phyloP scores from a whole-genome alignment of 1,140 invertebrate species.

The Drosophila sulfurigaster region DNA sequence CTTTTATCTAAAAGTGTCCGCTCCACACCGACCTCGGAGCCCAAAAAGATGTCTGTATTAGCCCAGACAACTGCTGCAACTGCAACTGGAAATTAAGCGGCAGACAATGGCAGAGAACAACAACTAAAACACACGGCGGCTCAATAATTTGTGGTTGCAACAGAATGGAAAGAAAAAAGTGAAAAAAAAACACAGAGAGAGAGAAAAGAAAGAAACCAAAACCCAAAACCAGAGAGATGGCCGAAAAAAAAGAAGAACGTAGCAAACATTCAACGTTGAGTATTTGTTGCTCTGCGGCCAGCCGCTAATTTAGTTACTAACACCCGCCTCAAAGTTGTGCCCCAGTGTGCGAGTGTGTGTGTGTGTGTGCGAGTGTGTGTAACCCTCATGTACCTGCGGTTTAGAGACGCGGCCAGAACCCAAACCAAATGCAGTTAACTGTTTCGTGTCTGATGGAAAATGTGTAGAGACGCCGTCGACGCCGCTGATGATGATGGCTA shows the following conservation, averaged over 20 bases:
- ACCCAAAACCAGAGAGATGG: slow-evolving; percentile 26
- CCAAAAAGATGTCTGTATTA: slow-evolving; percentile 77
- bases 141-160: slow-evolving; percentile 66
- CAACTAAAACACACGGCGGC: slow-evolving; percentile 33
- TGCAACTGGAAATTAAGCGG: slow-evolving; percentile 75
- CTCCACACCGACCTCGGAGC: slow-evolving; percentile 14
- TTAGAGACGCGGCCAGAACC: slow-evolving; percentile 27
- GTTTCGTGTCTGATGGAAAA: slow-evolving; percentile 59
- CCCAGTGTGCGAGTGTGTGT: not conserved
- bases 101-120: slow-evolving; percentile 46
- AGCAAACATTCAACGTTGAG: slow-evolving; percentile 17
- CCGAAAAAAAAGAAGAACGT: slow-evolving; percentile 31
- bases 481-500: slow-evolving; percentile 77
- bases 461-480: slow-evolving; percentile 66
- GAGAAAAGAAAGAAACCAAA: slow-evolving; percentile 36
- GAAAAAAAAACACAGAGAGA: slow-evolving; percentile 1
- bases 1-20: slow-evolving; percentile 78
- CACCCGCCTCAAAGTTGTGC: slow-evolving; percentile 28
- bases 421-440: slow-evolving; percentile 43
- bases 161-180: slow-evolving; percentile 11
- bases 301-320: slow-evolving; percentile 80
- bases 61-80: slow-evolving; percentile 65
- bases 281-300: slow-evolving; percentile 41
- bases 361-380: slow-evolving; percentile 5
- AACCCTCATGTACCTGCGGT: slow-evolving; percentile 75